Evolutionary conservation across 2,113 vertebrate species (phyloP).

Genomic region (Jaculus jaculus): DNA sequence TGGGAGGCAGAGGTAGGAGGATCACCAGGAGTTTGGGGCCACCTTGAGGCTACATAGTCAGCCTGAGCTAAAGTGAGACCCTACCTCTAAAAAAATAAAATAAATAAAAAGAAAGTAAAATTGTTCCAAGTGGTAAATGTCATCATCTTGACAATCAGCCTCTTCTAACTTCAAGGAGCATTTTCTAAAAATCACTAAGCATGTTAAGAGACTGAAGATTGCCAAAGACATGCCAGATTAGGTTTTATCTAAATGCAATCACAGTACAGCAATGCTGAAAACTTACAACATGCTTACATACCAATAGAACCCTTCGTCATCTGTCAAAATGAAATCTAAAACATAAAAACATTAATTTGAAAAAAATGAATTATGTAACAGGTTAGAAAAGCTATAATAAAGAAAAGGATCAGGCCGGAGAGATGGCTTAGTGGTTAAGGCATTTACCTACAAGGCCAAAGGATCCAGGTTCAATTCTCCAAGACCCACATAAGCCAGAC

Average conservation of each 20-base stretch:
- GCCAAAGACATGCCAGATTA: background rate
- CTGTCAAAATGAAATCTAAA: constrained; percentile 27
- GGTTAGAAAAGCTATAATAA: background rate
- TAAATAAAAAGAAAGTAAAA: background rate
- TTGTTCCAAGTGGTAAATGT: background rate
- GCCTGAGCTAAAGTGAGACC: no score
- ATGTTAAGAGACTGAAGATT: background rate
- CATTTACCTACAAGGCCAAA: no score
- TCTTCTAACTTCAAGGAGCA: background rate
- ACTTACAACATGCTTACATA: background rate
- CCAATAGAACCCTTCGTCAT: background rate
- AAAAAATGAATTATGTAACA: constrained; percentile 25
- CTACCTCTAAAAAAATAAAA: no score
- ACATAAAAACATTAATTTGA: background rate
- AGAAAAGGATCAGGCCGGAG: background rate
- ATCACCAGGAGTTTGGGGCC: no score
- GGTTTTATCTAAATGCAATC: background rate
- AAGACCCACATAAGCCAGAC: no score
- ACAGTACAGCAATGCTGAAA: background rate
- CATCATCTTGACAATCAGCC: background rate
- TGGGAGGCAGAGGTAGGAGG: no score
- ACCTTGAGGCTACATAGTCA: no score
- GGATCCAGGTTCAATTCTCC: no score
- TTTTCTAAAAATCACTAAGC: background rate
- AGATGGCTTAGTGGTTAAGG: no score